Conservation (phyloP, 2,797 vertebrate genomes). For the Enteromius radiatus region DNA sequence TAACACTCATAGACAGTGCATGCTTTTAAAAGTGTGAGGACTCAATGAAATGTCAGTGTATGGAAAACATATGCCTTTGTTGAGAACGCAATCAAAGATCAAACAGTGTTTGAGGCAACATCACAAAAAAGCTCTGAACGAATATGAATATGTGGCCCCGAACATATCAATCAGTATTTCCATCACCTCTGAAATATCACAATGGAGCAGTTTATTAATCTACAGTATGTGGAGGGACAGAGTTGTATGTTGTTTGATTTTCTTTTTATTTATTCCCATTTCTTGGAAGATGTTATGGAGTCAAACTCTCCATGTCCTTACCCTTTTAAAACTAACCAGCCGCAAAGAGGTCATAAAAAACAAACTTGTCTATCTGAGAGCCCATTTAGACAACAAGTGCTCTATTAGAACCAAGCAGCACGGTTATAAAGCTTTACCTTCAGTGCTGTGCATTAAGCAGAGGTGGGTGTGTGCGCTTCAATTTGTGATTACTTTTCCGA, state of each 20-base stretch:
- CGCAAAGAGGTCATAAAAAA: slow-evolving; percentile 47
- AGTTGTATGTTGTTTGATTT: slow-evolving; percentile 8
- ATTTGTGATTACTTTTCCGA: slow-evolving; percentile 74
- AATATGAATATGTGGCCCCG: slow-evolving; percentile 49
- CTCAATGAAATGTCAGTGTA: slow-evolving; percentile 47
- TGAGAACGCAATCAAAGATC: slow-evolving; percentile 72
- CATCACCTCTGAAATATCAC: slow-evolving; percentile 70
- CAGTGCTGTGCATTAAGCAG: slow-evolving; percentile 61
- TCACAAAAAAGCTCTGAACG: slow-evolving; percentile 56
- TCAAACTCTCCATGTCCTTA: slow-evolving; percentile 42
- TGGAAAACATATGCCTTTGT: slow-evolving; percentile 63
- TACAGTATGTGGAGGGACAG: slow-evolving; percentile 46
- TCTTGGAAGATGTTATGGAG: slow-evolving; percentile 44
- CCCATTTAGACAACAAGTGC: slow-evolving; percentile 51
- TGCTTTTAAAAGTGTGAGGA: slow-evolving; percentile 34
- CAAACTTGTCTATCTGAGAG: slow-evolving; percentile 49
- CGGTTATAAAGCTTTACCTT: slow-evolving; percentile 48
- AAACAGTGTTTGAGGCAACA: slow-evolving; percentile 57
- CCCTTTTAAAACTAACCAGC: slow-evolving; percentile 45
- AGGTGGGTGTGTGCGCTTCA: slow-evolving; percentile 74
- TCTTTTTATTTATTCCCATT: slow-evolving; percentile 32
- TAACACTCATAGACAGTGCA: slow-evolving; percentile 36
- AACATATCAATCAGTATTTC: slow-evolving; percentile 73
- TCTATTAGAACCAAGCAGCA: slow-evolving; percentile 40
- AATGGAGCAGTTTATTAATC: slow-evolving; percentile 64